Evolutionary conservation across 2,113 vertebrate species (phyloP).

Genomic region (Corythaixoides concolor): DNA sequence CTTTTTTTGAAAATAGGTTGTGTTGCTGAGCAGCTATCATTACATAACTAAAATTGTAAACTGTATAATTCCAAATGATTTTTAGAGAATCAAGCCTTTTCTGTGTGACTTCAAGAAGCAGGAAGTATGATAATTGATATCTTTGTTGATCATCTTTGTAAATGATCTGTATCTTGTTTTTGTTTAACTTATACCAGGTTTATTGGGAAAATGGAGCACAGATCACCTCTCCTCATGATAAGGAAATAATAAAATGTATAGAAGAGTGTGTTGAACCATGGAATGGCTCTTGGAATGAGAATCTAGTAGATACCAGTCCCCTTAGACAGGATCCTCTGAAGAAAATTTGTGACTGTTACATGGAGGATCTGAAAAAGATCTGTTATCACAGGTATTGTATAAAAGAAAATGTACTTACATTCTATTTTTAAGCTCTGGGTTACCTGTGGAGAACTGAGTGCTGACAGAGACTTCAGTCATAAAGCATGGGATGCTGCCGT

Average conservation of each 20-base stretch:
- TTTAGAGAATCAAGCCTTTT: background rate
- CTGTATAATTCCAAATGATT: background rate
- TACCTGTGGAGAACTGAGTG: background rate
- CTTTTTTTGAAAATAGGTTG: background rate
- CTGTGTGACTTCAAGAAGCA: background rate
- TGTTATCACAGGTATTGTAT: constrained; percentile 86
- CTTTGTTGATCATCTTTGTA: background rate
- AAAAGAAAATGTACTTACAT: background rate
- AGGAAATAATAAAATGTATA: constrained; percentile 87
- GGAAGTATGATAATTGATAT: background rate
- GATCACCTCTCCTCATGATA: constrained; percentile 89
- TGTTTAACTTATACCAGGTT: constrained; percentile 71
- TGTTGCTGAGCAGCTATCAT: background rate
- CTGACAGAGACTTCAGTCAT: background rate
- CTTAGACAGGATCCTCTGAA: constrained; percentile 84
- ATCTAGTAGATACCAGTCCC: constrained; percentile 79
- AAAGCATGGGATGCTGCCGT: background rate
- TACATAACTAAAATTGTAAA: background rate
- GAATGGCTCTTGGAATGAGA: constrained; percentile 88
- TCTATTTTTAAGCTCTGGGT: background rate
- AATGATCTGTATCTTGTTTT: background rate
- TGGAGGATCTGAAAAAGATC: constrained; percentile 85
- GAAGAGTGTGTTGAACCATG: constrained; percentile 89
- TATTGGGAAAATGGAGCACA: constrained; percentile 95
- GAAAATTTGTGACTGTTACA: constrained; percentile 83